Evolutionary conservation across 2,113 vertebrate genomes (phyloP), one percentile per base, ranked within the genome.

Genomic region (Trematomus loennbergii): DNA sequence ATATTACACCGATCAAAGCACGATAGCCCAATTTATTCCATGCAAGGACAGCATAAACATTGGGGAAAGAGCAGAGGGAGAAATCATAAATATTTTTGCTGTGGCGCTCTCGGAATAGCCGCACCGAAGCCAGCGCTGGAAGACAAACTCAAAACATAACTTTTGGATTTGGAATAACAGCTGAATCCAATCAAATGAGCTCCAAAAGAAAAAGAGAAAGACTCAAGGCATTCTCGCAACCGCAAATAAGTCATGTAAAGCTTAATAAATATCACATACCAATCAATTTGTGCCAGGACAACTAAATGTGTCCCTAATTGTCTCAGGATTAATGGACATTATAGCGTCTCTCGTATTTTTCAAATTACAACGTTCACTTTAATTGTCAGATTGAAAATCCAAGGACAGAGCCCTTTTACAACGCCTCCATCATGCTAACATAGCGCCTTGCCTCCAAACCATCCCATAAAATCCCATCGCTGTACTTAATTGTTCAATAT

Each of bases 401-500:
- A 81, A 83, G 88, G 90, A 88, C 88, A 83, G 83, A 89, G 80
- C 81, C 75, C 63, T 75, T 84, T 82, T 63, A 68, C 89, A 81
- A 84, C 22, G 78, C 76, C 76, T 91, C 83, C 87, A 77, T 81
- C 83, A 75, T 75, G 82, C 88, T 90, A 83, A 90, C 86, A 87
- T 87, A 90, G 89, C 85, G 79, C 87, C 81, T 85, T 88, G 92
- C 94, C 92, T 95, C 88, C 89, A 92, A 93, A 94, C 91, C 87
- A 87, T 89, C 93, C 89, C 88, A 93, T 94, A 92, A 94, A 94
- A 95, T 92, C 93, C 92, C 91, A 94, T 93, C 77, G 90, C 91
- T 88, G 84, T 87, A 83, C 92, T 94, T 96, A 96, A 96, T 96
- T 96, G 95, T 95, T 94, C 92, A 93, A 94, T 94, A 95, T 94